Conservation (phyloP, 2,797 vertebrate species). For the Diceros bicornis region DNA sequence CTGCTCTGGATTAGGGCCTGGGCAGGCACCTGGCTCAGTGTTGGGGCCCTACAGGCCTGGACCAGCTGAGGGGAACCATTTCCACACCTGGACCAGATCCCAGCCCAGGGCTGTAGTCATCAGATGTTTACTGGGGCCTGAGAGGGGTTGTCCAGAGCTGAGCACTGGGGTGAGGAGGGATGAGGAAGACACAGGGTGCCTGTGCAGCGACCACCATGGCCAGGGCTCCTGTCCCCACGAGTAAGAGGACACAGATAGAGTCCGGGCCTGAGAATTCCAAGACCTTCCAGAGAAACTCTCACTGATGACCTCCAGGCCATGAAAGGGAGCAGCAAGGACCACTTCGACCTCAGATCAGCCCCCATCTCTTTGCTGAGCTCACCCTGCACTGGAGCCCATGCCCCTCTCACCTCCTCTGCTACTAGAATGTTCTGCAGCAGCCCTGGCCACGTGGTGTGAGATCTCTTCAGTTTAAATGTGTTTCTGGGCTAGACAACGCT, state of each 20-base stretch:
- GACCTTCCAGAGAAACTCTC: not conserved
- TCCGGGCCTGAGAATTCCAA: not conserved
- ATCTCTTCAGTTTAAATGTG: not conserved
- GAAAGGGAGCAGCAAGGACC: not conserved
- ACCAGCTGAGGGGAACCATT: not conserved
- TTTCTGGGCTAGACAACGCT: not conserved
- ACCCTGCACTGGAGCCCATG: fast-evolving
- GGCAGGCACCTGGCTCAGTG: not conserved
- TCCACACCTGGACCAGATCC: not conserved
- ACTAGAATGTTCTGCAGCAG: not conserved
- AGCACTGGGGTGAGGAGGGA: not conserved
- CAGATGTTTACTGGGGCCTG: no score
- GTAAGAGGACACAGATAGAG: not conserved
- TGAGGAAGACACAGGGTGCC: not conserved
- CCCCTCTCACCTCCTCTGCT: not conserved
- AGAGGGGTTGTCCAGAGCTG: not conserved
- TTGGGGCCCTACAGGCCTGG: not conserved
- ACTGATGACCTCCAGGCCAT: not conserved
- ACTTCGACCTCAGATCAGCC: not conserved
- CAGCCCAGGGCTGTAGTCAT: not conserved
- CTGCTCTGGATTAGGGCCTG: not conserved
- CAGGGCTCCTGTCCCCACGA: not conserved
- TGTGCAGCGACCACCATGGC: not conserved
- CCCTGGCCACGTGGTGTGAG: not conserved
- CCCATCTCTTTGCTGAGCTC: not conserved